phyloP scores from a whole-genome alignment of 2,113 vertebrate genomes.

The Morone chrysops region DNA sequence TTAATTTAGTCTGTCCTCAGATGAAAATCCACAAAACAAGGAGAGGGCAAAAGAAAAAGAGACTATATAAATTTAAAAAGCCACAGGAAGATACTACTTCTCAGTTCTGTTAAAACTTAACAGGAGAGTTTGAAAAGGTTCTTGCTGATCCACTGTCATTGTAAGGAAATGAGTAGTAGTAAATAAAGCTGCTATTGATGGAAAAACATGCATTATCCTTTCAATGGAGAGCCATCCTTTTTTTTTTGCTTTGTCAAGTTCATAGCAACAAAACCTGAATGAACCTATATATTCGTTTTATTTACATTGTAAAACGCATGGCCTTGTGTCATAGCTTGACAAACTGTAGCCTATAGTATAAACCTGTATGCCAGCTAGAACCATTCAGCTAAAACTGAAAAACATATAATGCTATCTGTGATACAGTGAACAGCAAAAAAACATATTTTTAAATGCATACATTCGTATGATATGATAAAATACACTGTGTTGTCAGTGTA shows the following conservation, averaged over 20 bases:
- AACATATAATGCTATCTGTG: not conserved
- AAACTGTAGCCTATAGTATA: not conserved
- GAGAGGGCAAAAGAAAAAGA: not conserved
- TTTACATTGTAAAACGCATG: not conserved
- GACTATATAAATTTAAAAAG: not conserved
- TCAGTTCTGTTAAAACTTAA: not conserved
- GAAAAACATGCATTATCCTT: constrained; percentile 5
- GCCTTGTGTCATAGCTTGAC: not conserved
- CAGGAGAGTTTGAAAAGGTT: not conserved
- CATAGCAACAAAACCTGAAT: no score
- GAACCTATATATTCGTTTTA: not conserved
- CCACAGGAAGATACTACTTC: not conserved
- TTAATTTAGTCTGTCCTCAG: not conserved
- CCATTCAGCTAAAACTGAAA: not conserved
- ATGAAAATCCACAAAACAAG: not conserved
- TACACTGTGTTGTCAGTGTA: no score
- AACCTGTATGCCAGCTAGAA: not conserved
- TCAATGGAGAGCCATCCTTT: not conserved
- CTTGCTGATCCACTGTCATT: not conserved
- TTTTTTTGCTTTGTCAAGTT: no score
- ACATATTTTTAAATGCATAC: not conserved
- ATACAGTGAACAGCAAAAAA: not conserved
- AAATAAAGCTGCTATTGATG: not conserved
- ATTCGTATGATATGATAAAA: not conserved
- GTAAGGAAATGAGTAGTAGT: no score